Conservation (phyloP, 2,113 vertebrate genomes). For the Xiphorhynchus elegans region DNA sequence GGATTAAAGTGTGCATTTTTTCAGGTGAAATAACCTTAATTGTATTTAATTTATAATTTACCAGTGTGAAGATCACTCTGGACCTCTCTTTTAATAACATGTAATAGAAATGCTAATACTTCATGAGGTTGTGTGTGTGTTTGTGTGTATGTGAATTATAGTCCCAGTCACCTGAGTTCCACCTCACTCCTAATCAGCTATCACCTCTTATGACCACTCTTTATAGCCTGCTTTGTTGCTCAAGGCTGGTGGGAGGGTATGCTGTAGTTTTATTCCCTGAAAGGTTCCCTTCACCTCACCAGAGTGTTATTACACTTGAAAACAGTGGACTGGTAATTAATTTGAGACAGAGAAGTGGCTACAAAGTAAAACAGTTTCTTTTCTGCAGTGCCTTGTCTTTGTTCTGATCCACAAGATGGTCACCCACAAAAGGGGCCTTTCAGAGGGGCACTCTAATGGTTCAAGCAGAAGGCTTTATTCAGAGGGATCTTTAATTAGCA, state of each 20-base stretch:
- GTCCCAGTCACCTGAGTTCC: neutral
- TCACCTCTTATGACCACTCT: neutral
- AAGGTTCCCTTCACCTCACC: neutral
- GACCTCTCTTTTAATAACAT: neutral
- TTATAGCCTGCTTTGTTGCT: neutral
- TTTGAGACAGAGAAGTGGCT: neutral
- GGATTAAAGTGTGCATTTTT: neutral
- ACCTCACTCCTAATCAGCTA: neutral
- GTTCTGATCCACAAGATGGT: neutral
- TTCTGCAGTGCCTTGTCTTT: neutral
- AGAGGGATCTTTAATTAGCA: neutral
- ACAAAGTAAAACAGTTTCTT: neutral
- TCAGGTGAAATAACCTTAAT: neutral
- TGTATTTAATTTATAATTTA: neutral
- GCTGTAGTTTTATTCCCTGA: neutral
- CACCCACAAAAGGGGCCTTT: neutral
- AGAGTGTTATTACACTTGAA: neutral
- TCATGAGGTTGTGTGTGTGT: accelerated
- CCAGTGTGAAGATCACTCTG: accelerated
- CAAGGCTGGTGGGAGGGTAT: neutral
- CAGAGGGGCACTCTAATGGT: neutral
- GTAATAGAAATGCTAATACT: neutral
- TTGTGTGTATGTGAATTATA: neutral
- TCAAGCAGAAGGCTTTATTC: neutral
- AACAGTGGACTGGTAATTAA: neutral